Percentiles rank a stretch among this genome's conserved stretches.
These are phyloP conservation scores for Lordiphosa andalusiaca DNA, from an alignment of 2,888 invertebrate species.

Conservation along the genomic window DNA sequence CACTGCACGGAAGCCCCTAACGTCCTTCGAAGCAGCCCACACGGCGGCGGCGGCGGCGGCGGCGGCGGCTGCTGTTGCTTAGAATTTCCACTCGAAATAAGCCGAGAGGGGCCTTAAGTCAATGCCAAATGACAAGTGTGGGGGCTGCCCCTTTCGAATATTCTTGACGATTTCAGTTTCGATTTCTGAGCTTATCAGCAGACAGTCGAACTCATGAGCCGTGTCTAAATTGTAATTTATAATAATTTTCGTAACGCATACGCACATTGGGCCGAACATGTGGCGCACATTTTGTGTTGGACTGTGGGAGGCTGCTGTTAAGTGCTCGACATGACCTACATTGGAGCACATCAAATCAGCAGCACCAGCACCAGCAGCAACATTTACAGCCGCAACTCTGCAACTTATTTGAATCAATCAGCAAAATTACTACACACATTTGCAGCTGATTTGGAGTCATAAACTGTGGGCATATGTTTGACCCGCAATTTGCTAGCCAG, in stretches of 20 bases:
- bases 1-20: constrained; percentile 48
- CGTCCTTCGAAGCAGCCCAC: constrained; percentile 53
- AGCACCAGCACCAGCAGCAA: constrained; percentile 18
- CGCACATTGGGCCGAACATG: constrained; percentile 58
- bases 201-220: constrained; percentile 12
- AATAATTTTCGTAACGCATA: constrained; percentile 71
- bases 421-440: constrained; percentile 66
- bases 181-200: constrained; percentile 63
- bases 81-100: constrained; percentile 54
- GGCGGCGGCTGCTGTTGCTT: constrained; percentile 11
- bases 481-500: constrained; percentile 31
- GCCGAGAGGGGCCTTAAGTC: constrained; percentile 19
- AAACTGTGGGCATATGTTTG: constrained; percentile 43
- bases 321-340: constrained; percentile 65
- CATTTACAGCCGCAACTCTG: constrained; percentile 9
- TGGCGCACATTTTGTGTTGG: constrained; percentile 36
- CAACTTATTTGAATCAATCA: constrained; percentile 65
- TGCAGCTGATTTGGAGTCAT: constrained; percentile 65
- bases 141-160: constrained; percentile 56
- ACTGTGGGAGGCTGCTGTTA: constrained; percentile 61
- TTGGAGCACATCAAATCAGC: constrained; percentile 21
- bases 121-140: constrained; percentile 62
- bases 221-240: constrained; percentile 61
- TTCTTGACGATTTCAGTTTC: constrained; percentile 40
- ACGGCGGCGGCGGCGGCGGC: constrained; percentile 6